Percentiles rank a stretch among this genome's conserved stretches.
These are phyloP conservation scores for Drosophila seclusa DNA, from an alignment of 2,888 invertebrate genomes.

Conservation along the genomic window DNA sequence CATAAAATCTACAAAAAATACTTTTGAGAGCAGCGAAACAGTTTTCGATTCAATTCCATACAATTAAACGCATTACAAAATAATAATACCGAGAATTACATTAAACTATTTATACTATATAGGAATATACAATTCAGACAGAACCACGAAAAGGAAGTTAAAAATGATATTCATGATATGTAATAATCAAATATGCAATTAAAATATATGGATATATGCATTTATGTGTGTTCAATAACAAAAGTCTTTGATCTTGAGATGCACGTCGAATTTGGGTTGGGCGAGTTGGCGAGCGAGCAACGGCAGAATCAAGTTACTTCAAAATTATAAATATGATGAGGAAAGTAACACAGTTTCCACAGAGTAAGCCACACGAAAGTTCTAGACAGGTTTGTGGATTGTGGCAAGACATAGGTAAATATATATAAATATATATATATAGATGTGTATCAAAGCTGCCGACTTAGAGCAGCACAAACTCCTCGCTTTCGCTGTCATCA, in stretches of 20 bases:
- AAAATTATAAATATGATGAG: conserved; percentile 18
- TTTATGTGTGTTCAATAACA: conserved; percentile 48
- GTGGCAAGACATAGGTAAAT: conserved; percentile 16
- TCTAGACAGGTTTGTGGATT: conserved; percentile 1
- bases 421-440: background rate
- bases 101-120: conserved; percentile 43
- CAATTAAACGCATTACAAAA: conserved; percentile 62
- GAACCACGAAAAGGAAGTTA: conserved; percentile 8
- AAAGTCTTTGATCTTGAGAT: conserved; percentile 82
- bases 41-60: conserved; percentile 67
- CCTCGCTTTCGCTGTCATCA: conserved; percentile 88
- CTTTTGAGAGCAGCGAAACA: conserved; percentile 50
- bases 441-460: conserved; percentile 2
- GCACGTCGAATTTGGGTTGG: conserved; percentile 57
- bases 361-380: conserved; percentile 11
- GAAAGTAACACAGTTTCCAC: conserved; percentile 61
- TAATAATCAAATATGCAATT: conserved; percentile 45
- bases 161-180: conserved; percentile 31
- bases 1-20: conserved; percentile 63
- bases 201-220: conserved; percentile 21
- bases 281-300: conserved; percentile 61
- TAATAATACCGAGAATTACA: conserved; percentile 74
- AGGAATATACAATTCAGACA: conserved; percentile 39
- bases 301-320: conserved; percentile 41
- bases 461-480: conserved; percentile 89